Base-by-base conservation (phyloP, 2,888 invertebrate genomes). In the Aquatica leii region DNA sequence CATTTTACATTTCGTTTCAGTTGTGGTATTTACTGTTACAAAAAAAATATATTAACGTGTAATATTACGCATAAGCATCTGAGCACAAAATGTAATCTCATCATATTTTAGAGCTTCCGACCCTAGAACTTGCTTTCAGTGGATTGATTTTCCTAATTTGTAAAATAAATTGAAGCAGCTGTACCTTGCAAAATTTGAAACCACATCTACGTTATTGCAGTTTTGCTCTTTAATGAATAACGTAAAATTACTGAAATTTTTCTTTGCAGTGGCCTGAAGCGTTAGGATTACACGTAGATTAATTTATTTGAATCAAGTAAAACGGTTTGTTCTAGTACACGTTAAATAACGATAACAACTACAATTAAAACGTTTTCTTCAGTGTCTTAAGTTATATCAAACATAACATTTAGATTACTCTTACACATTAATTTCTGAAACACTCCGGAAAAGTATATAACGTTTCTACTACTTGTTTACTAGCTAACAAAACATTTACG, bases 91-190 rank as follows among this genome's bases (percentile, higher is more conserved):
- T 66, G 64, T 71, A 71, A 71, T 71, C 71, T 66, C 67, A 57
- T 69, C 71, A 71, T 71, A 71, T 71, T 71, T 69, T 69, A 71
- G 67, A 63, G 66, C 65, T 68, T 61, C 50, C 50, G 46, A 53
- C 56, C 66, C 63, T 52, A 40, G 57, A 60, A 52, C 57, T 60
- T 56, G 64, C 65, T 61, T 68, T 60, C 62, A 56, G 57, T 63
- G 65, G 70, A 70, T 70, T 70, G 71, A 72, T 72, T 71, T 68
- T 68, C 68, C 71, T 71, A 72, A 72, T 72, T 72, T 72, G 72
- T 71, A 69, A 71, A 70, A 71, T 72, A 71, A 72, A 72, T 72
- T 67, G 70, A 61, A 63, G 63, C 69, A 71, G 69, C 67, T 69
- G 69, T 67, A 64, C 56, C 61, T 61, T 64, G 48, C 58, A 51